Base-by-base conservation (phyloP, 2,888 invertebrate genomes). In the Chrysomela aeneicollis region DNA sequence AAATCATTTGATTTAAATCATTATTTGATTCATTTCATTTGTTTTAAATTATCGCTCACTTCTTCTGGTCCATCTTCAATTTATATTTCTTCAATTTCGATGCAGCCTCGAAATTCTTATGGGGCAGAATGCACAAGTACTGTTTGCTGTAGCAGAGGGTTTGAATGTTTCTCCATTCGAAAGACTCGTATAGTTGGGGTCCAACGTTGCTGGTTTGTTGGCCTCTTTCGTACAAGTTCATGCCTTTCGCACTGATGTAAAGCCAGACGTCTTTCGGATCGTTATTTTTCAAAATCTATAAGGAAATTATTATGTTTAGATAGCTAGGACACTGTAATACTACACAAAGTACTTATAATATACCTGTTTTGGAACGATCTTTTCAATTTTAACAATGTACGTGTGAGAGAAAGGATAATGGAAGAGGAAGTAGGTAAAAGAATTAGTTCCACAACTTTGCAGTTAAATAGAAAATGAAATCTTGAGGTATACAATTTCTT, bases 71-170 rank as follows among this genome's bases (percentile, higher is more conserved):
- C 90, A 92, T 90, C 83, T 88, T 88, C 0, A 92, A 82, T 81
- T 92, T 92, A 79, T 90, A 90, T 81, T 91, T 92, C 63, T 85
- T 86, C 59, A 85, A 77, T 70, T 85, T 85, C 35, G 87, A 79
- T 1, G 84, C 84, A 55, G 86, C 86, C 74, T 86, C 82, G 70
- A 85, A 84, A 73, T 86, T 85, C 73, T 85, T 85, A 74, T 83
- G 88, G 2, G 83, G 83, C 61, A 83, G 74, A 77, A 80, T 83
- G 81, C 89, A 89, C 47, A 92, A 82, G 70, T 88, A 89, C 74
- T 89, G 90, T 78, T 92, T 92, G 75, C 90, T 91, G 77, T 90
- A 92, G 76, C 90, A 91, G 70, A 92, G 85, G 70, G 91, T 92
- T 76, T 91, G 91, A 73, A 92, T 91, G 71, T 89, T 89, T 73